Conservation (phyloP, 1,140 invertebrate genomes). For the Planococcus citri region DNA sequence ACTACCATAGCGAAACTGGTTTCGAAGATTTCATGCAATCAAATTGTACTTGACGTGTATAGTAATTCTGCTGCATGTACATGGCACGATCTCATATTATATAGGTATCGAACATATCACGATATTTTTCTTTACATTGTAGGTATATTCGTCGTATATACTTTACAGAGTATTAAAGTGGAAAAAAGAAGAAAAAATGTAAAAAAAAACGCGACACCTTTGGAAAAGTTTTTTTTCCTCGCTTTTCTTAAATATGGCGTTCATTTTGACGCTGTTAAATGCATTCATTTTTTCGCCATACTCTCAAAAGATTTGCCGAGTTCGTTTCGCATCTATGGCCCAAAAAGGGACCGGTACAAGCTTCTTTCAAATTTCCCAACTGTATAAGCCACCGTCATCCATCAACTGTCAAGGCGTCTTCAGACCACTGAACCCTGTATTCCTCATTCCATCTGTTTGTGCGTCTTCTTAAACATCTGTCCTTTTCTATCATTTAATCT, state of each 20-base stretch:
- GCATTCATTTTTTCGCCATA: constrained; percentile 5
- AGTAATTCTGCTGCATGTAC: too few species aligned
- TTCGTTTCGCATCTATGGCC: background rate
- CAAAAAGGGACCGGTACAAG: background rate
- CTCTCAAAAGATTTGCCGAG: background rate
- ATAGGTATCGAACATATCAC: too few species aligned
- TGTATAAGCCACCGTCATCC: constrained; percentile 13
- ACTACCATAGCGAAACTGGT: background rate
- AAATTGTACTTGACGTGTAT: background rate
- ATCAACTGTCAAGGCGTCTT: constrained; percentile 16
- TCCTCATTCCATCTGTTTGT: background rate
- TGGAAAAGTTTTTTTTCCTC: too few species aligned
- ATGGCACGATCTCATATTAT: background rate
- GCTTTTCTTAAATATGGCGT: too few species aligned
- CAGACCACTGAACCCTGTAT: constrained; percentile 10
- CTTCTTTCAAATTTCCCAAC: constrained; percentile 19
- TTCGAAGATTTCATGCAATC: background rate
- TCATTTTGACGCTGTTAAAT: background rate
- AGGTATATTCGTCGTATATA: too few species aligned
- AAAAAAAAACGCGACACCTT: too few species aligned
- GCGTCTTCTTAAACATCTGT: constrained; percentile 18
- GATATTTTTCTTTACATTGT: too few species aligned
- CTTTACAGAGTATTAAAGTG: too few species aligned
- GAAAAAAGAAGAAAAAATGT: too few species aligned
- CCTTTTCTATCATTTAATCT: constrained; percentile 19